Evolutionary conservation across 64 coral and sea anemone genomes (phyloP), one percentile per base, ranked within the genome.

Genomic region (Acropora tenuis): DNA sequence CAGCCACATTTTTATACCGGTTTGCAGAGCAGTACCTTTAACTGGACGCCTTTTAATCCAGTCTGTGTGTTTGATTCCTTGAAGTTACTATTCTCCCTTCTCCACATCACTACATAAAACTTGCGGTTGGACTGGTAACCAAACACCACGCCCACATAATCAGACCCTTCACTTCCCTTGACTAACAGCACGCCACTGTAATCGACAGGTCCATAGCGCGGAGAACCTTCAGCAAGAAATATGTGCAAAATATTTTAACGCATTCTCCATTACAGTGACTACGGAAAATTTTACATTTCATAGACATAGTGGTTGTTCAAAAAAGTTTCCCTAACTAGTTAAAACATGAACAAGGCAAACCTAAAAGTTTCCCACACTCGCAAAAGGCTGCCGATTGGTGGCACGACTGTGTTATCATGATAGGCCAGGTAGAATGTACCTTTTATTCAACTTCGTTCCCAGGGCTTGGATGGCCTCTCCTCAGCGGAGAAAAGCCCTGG

Each of bases 91-190:
- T 90, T 94, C 45, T 94, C 89, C 18, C 65, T 88, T 78, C 92
- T 95, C 94, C 94, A 95, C 94, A 95, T 95, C 17, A 91, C 50
- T 30, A 91, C 89, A 48, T 95, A 95, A 45, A 95, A 95, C 85
- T 95, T 95, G 55, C 18, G 80, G 71, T 88, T 95, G 43, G 89
- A 91, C 45, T 95, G 94, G 68, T 95, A 95, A 41, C 94, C 94
- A 72, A 95, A 95, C 15, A 95, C 90, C 43, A 95, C 72, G 8
- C 94, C 94, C 4, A 92, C 87, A 75, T 91, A 95, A 73, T 95
- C 94, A 15, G 89, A 82, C 15, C 72, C 84, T 40, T 95, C 85
- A 7, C 63, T 59, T 11, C 83, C 89, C 20, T 95, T 88, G 63
- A 95, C 84, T 74, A 92, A 95, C 15, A 95, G 50, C 8, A 78